Conservation (phyloP, 2,113 vertebrate genomes). For the Meleagris gallopavo region DNA sequence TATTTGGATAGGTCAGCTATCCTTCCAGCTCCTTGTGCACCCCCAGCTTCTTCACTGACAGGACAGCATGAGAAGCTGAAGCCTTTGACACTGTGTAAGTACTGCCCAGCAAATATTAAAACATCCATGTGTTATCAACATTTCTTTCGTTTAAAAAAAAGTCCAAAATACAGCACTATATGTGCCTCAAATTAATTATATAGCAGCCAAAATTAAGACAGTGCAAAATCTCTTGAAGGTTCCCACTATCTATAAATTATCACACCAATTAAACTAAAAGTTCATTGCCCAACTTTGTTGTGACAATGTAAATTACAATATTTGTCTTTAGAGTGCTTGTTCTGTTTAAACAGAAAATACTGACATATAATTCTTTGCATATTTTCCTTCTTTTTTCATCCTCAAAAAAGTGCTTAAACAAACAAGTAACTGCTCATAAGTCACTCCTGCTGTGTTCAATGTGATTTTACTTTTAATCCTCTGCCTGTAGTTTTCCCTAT, state of each 20-base stretch:
- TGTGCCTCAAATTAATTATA: too few relatives aligned
- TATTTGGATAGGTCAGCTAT: too few relatives aligned
- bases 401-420: neutral
- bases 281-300: neutral
- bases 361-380: neutral
- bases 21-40: too few relatives aligned
- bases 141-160: too few relatives aligned
- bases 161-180: too few relatives aligned
- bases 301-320: neutral
- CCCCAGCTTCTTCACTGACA: too few relatives aligned
- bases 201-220: too few relatives aligned
- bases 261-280: neutral
- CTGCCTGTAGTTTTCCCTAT: neutral
- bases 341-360: neutral
- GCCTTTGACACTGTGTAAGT: too few relatives aligned
- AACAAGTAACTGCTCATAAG: neutral
- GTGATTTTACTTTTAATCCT: neutral
- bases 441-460: neutral
- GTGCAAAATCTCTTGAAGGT: neutral
- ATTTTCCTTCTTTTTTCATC: neutral
- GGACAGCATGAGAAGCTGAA: too few relatives aligned
- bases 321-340: neutral
- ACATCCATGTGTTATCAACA: too few relatives aligned
- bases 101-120: too few relatives aligned
- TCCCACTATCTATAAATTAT: neutral